Evolutionary conservation across 2,888 invertebrate species (phyloP).

Genomic region (Xestia sexstrigata): DNA sequence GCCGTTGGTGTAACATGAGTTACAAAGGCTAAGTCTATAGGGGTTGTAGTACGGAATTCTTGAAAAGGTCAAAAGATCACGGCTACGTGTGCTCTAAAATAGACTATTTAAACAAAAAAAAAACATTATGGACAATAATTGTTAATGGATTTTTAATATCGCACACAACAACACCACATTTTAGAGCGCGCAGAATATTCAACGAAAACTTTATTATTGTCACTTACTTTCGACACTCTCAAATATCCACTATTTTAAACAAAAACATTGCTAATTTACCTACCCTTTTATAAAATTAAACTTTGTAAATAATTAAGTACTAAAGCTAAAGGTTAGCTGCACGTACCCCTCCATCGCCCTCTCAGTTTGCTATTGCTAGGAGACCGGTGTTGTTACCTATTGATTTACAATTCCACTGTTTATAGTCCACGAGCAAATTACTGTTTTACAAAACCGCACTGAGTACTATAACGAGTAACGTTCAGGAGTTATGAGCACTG

Average conservation of each 20-base stretch:
- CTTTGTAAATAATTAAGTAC: conserved; percentile 31
- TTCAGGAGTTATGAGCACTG: neutral
- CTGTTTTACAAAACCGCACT: conserved; percentile 33
- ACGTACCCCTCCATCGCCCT: conserved; percentile 67
- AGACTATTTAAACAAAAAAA: too few relatives aligned
- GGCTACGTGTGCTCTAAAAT: neutral
- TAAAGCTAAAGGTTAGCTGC: conserved; percentile 41
- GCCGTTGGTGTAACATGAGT: neutral
- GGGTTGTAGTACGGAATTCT: neutral
- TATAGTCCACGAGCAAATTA: conserved; percentile 38
- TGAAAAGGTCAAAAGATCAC: conserved; percentile 13
- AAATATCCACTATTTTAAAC: conserved; percentile 34
- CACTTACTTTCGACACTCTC: conserved; percentile 39
- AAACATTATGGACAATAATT: neutral
- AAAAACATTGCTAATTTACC: conserved; percentile 25
- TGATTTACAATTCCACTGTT: conserved; percentile 67
- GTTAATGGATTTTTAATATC: conserved; percentile 13
- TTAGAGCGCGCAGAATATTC: neutral
- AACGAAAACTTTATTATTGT: conserved; percentile 12
- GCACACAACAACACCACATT: conserved; percentile 14
- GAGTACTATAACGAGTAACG: neutral
- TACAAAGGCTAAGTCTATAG: neutral
- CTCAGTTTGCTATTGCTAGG: conserved; percentile 75
- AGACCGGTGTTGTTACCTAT: conserved; percentile 69
- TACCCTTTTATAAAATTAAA: conserved; percentile 24